These are phyloP conservation scores for Penaeus japonicus DNA, from an alignment of 1,140 invertebrate species.

Conservation along the genomic window DNA sequence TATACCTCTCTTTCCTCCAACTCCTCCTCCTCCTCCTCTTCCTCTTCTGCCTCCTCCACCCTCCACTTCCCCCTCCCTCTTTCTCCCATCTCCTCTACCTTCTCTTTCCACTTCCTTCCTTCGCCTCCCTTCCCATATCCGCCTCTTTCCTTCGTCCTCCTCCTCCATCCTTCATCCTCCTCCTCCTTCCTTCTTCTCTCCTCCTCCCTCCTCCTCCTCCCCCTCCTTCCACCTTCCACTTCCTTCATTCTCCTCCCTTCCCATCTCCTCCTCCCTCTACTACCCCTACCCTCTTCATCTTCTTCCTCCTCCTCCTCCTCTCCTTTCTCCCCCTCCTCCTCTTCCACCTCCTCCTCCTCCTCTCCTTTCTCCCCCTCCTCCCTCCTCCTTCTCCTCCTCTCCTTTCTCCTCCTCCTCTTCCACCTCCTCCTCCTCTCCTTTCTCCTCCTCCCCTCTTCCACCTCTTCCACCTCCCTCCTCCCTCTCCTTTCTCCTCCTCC, in stretches of 20 bases:
- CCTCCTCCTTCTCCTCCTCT: too few species aligned
- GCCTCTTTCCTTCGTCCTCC: background rate
- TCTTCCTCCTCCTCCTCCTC: background rate
- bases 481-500: too few species aligned
- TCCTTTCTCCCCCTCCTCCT: background rate
- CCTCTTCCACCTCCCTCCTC: too few species aligned
- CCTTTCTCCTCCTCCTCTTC: too few species aligned
- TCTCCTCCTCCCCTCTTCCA: too few species aligned
- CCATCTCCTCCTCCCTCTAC: background rate
- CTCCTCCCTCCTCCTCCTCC: background rate
- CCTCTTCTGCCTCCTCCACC: background rate
- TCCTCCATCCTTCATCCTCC: background rate
- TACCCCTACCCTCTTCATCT: background rate
- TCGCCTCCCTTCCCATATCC: background rate
- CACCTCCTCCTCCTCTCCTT: too few species aligned
- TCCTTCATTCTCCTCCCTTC: background rate
- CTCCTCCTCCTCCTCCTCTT: background rate
- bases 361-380: too few species aligned
- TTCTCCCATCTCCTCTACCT: too few species aligned
- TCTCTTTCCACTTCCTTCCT: fast-evolving
- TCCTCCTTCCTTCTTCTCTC: background rate
- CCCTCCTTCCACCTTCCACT: background rate
- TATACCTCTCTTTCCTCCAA: too few species aligned
- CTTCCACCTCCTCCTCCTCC: background rate
- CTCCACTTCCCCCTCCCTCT: background rate